Percentiles rank a stretch among this genome's conserved stretches.
These are phyloP conservation scores for Siniperca knerii DNA, from an alignment of 2,113 vertebrate genomes.

Conservation along the genomic window DNA sequence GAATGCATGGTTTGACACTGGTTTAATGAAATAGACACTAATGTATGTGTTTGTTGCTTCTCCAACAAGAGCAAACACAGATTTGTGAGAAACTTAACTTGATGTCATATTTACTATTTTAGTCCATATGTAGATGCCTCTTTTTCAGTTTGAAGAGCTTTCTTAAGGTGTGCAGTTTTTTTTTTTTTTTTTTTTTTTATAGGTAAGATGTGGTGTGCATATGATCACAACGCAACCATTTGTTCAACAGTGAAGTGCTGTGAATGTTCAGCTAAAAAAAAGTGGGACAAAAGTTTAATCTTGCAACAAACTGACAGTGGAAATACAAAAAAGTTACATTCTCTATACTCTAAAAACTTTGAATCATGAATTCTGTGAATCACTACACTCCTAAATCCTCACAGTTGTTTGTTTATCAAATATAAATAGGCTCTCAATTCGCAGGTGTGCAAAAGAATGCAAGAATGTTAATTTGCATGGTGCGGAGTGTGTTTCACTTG, in stretches of 20 bases:
- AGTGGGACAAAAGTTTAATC: background rate
- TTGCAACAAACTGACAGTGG: background rate
- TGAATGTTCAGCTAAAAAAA: background rate
- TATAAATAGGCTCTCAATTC: constrained; percentile 6
- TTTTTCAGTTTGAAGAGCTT: background rate
- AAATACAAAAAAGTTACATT: background rate
- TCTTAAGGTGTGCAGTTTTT: background rate
- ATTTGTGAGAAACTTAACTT: background rate
- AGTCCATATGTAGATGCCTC: background rate
- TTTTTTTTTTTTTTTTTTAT: too few species aligned
- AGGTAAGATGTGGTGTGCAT: too few species aligned
- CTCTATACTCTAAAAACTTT: background rate
- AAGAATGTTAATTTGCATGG: constrained; percentile 52
- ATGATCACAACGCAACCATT: background rate
- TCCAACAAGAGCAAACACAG: background rate
- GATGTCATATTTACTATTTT: background rate
- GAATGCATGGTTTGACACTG: background rate
- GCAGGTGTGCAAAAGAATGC: constrained; percentile 55
- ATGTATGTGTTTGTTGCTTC: constrained; percentile 1
- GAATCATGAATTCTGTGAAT: background rate
- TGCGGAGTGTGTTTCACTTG: constrained; percentile 39
- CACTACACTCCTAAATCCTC: background rate
- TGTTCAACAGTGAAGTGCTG: background rate
- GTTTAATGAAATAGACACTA: constrained; percentile 7
- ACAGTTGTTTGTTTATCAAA: constrained; percentile 10